phyloP scores from a whole-genome alignment of 92 coral and sea anemone genomes.

The Bergia puertoricense region DNA sequence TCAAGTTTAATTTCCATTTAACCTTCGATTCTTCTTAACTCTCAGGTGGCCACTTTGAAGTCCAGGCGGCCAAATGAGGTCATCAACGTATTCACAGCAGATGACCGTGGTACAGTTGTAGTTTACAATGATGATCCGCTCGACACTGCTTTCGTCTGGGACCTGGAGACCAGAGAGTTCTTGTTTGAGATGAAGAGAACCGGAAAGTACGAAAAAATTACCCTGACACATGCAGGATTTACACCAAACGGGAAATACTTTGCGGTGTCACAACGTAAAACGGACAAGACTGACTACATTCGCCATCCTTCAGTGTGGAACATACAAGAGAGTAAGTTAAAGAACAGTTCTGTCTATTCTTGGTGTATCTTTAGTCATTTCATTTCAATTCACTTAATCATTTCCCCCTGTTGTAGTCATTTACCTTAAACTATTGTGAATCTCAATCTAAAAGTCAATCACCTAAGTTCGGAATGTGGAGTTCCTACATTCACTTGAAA shows the following conservation, averaged over 20 bases:
- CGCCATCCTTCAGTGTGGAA: conserved; percentile 71
- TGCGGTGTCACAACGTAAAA: conserved; percentile 50
- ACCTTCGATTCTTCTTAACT: neutral
- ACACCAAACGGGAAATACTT: conserved; percentile 73
- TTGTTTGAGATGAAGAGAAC: conserved; percentile 62
- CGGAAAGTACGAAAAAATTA: conserved; percentile 46
- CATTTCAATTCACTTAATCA: neutral
- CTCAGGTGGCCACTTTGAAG: conserved; percentile 53
- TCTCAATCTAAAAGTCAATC: no score
- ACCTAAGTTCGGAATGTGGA: no score
- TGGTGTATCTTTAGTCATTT: neutral
- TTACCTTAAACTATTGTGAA: no score
- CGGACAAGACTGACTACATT: conserved; percentile 52
- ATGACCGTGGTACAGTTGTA: conserved; percentile 62
- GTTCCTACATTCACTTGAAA: no score
- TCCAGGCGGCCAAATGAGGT: conserved; percentile 50
- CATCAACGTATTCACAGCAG: conserved; percentile 63
- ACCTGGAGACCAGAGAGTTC: conserved; percentile 65
- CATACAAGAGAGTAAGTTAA: conserved; percentile 62
- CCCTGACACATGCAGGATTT: conserved; percentile 63
- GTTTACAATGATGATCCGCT: conserved; percentile 59
- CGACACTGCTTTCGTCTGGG: conserved; percentile 68
- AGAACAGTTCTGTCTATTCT: neutral
- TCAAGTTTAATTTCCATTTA: neutral
- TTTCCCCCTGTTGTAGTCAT: no score